Conservation (phyloP, 2,113 vertebrate genomes). For the Bubalus kerabau region DNA sequence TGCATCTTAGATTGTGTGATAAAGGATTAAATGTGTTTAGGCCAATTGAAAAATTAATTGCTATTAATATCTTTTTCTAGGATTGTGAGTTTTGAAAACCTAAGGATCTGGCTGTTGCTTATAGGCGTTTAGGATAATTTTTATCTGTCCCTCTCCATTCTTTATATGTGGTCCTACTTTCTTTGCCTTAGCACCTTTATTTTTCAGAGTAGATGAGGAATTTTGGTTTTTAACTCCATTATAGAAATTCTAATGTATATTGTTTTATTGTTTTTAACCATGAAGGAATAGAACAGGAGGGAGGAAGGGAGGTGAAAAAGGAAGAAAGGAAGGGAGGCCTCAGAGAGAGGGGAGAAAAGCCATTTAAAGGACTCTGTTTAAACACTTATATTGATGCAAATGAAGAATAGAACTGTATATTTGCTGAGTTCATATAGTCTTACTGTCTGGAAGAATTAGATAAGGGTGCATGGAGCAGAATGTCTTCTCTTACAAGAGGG, state of each 20-base stretch:
- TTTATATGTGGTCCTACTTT: not conserved
- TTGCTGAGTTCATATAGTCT: not conserved
- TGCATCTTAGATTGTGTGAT: not conserved
- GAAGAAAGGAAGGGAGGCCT: not conserved
- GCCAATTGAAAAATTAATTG: conserved; percentile 25
- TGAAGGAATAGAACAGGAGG: not conserved
- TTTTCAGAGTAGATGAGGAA: not conserved
- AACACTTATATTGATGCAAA: not conserved
- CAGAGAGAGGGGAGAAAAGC: not conserved
- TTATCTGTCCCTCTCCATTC: not conserved
- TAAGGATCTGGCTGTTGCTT: not conserved
- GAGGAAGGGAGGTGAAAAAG: not conserved
- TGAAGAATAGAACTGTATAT: not conserved
- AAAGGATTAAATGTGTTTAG: conserved; percentile 39
- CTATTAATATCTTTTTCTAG: conserved; percentile 26
- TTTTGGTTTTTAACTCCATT: conserved; percentile 22
- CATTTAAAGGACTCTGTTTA: not conserved
- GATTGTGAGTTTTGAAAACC: not conserved
- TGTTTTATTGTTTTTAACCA: conserved; percentile 26
- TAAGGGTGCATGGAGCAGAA: not conserved
- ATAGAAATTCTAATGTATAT: not conserved
- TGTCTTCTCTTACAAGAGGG: conserved; percentile 16
- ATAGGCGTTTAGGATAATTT: conserved; percentile 10
- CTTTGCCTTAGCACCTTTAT: not conserved
- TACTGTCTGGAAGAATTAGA: conserved; percentile 14